Percentiles rank a stretch among this genome's conserved stretches.
Conservation (phyloP, 2,113 vertebrate genomes). For the Pseudorectes ferrugineus region DNA sequence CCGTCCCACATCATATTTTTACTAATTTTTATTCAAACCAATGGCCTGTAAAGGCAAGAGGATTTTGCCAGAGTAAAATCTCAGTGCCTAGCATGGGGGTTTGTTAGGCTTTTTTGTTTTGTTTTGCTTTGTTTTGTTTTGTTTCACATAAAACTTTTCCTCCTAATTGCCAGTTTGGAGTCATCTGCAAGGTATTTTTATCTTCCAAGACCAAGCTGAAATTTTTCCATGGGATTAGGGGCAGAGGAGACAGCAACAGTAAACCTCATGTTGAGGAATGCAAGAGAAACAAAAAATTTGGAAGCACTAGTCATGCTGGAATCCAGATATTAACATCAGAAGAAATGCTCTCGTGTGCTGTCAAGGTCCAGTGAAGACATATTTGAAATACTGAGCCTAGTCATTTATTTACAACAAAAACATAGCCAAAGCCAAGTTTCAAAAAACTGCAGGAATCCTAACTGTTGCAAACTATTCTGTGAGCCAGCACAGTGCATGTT, state of each 20-base stretch:
- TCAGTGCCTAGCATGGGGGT: neutral
- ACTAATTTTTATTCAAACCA: neutral
- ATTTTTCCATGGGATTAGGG: neutral
- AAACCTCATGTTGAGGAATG: neutral
- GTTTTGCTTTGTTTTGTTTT: neutral
- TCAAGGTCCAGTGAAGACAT: neutral
- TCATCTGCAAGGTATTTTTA: neutral
- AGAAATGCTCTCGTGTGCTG: neutral
- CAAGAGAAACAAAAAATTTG: conserved; percentile 4
- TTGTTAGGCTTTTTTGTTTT: neutral
- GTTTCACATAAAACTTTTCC: neutral
- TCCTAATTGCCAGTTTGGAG: neutral
- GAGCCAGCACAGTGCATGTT: neutral
- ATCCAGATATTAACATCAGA: neutral
- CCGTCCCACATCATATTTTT: neutral
- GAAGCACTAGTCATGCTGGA: neutral
- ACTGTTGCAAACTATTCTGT: neutral
- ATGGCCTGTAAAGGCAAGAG: neutral
- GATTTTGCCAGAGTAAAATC: neutral
- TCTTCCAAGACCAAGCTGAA: neutral
- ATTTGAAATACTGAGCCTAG: neutral
- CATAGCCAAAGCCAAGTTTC: neutral
- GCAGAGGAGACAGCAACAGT: neutral
- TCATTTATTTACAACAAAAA: neutral
- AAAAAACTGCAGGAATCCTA: neutral